Conservation (phyloP, 2,888 invertebrate species). For the Eudemis profundana region DNA sequence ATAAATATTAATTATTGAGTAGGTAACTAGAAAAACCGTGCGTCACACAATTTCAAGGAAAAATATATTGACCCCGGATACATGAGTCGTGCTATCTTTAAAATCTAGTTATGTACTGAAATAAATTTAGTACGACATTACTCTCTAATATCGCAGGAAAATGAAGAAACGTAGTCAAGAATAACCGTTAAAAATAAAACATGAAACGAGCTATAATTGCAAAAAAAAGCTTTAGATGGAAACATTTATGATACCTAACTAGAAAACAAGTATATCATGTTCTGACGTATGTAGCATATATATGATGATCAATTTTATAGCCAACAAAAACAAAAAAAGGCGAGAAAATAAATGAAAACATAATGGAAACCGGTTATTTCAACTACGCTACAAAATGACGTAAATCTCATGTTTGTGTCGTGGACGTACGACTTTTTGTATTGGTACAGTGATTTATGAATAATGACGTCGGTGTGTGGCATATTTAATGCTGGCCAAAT, state of each 20-base stretch:
- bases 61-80: no score
- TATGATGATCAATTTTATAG: background rate
- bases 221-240: no score
- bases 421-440: background rate
- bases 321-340: background rate
- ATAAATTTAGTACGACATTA: no score
- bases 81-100: no score
- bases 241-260: background rate
- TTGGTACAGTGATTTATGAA: background rate
- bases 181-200: no score
- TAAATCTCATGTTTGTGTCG: background rate
- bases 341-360: background rate
- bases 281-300: background rate
- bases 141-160: no score
- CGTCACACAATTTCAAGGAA: no score
- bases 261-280: background rate
- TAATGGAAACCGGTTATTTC: constrained; percentile 20
- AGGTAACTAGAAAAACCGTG: no score
- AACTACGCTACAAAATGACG: background rate
- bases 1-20: no score
- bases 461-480: constrained; percentile 1
- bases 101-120: no score
- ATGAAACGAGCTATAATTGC: no score
- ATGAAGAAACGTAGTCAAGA: no score
- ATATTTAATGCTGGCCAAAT: constrained; percentile 31